These are phyloP conservation scores for Pseudachorutes palmiensis DNA, from an alignment of 1,140 invertebrate species.

Conservation along the genomic window DNA sequence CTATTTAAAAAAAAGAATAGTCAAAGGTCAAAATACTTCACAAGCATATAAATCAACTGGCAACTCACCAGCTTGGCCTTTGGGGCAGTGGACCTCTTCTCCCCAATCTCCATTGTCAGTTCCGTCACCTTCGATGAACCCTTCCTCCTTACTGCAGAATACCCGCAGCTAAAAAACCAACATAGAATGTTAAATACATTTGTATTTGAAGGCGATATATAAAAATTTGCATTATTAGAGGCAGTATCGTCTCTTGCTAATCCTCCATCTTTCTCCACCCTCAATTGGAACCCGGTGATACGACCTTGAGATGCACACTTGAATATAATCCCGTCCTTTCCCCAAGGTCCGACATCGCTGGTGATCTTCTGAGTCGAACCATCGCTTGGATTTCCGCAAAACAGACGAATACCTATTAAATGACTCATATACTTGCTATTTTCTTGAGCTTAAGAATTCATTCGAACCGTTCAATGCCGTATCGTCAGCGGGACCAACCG, in stretches of 20 bases:
- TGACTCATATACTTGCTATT: conserved; percentile 1
- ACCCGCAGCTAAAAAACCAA: too few relatives aligned
- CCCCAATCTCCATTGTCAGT: background rate
- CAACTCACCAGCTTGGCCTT: background rate
- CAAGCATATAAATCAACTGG: too few relatives aligned
- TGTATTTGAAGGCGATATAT: too few relatives aligned
- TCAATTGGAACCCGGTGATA: background rate
- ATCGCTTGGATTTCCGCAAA: conserved; percentile 10
- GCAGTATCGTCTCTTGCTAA: background rate
- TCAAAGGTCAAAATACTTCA: background rate
- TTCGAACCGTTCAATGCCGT: background rate
- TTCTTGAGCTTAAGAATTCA: too few relatives aligned
- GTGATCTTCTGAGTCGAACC: background rate
- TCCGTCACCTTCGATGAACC: background rate
- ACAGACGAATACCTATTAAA: conserved; percentile 10
- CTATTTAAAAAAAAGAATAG: background rate
- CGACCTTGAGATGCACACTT: background rate
- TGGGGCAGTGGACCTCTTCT: background rate
- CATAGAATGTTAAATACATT: too few relatives aligned
- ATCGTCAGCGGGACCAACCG: background rate
- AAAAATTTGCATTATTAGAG: background rate
- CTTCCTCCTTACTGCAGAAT: background rate
- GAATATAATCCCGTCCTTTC: background rate
- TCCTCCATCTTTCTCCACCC: background rate
- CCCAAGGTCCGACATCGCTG: background rate